A percentile compares a stretch with the other conserved stretches of the same genome.
phyloP scores from a whole-genome alignment of 1,140 invertebrate species.

The Lethocerus indicus region DNA sequence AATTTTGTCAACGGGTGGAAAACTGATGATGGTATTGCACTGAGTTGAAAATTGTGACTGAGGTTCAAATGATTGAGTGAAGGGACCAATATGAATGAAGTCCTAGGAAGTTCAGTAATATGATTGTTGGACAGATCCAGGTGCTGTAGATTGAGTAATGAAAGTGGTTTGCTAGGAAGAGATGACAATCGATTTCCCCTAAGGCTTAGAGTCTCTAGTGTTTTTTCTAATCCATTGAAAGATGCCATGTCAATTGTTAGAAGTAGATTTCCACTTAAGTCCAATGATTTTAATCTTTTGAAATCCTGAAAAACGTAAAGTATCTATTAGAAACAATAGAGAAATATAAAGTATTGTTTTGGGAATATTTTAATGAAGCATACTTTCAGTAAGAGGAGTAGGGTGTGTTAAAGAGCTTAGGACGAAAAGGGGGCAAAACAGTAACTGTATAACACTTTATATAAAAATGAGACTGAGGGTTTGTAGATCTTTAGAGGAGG shows the following conservation, averaged over 20 bases:
- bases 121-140: conserved; percentile 66
- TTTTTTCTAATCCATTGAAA: conserved; percentile 55
- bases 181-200: conserved; percentile 56
- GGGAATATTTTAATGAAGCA: too few relatives aligned
- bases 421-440: too few relatives aligned
- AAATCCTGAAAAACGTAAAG: conserved; percentile 32
- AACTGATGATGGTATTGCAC: conserved; percentile 33
- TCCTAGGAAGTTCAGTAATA: conserved; percentile 44
- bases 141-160: conserved; percentile 41
- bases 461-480: too few relatives aligned
- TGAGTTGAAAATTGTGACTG: conserved; percentile 53
- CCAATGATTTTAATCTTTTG: conserved; percentile 50
- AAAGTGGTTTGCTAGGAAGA: conserved; percentile 41
- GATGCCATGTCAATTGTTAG: conserved; percentile 49
- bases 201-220: conserved; percentile 50
- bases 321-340: too few relatives aligned
- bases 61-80: conserved; percentile 57
- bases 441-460: too few relatives aligned
- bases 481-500: too few relatives aligned
- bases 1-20: conserved; percentile 41
- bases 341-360: too few relatives aligned
- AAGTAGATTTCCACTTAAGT: conserved; percentile 62
- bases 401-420: too few relatives aligned
- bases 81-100: conserved; percentile 47
- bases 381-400: too few relatives aligned